Base-by-base conservation (phyloP, 2,888 invertebrate species). In the Sisyra nigra region DNA sequence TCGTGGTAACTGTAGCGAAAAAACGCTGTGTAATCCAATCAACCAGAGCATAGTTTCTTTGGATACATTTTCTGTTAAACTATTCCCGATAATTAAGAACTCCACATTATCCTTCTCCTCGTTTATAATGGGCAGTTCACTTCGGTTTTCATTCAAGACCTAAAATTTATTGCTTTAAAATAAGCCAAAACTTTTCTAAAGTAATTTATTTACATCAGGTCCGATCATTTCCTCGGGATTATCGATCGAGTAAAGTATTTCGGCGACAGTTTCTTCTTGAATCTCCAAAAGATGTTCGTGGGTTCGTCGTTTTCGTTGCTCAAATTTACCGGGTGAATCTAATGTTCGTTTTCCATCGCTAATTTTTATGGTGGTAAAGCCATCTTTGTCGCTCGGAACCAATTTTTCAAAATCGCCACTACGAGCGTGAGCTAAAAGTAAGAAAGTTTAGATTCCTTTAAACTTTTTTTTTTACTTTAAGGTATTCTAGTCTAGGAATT, bases 31-130 rank as follows among this genome's bases (percentile, higher is more conserved):
- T 7, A 96, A 69, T 15, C 89, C 87, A 46, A 92, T 82, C 4
- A 92, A 69, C 92, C 93, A 94, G 7, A 93, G 69, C 76, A 93
- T 87, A 1, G 88, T 87, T 60, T 92, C 87, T 54, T 88, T 86
- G 41, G 82, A 76, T 4, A 92, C 89, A 0, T 81, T 76, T 45
- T 82, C 79, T 0, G 86, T 87, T 8, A 96, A 66, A 2, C 89
- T 87, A 65, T 98, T 97, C 3, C 89, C 88, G 42, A 97, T 82
- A 6, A 98, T 82, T 54, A 93, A 91, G 60, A 96, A 89, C 57
- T 89, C 84, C 13, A 97, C 94, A 43, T 85, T 74, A 11, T 19
- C 37, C n/a, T 37, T 37, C 9, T 37, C 37, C 4, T 37, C 19
- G 14, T 9, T 9, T 13, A 35, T 14, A 19, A 17, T 19, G 3